phyloP scores from a whole-genome alignment of 2,888 invertebrate species.

The Drosophila hamatofila region DNA sequence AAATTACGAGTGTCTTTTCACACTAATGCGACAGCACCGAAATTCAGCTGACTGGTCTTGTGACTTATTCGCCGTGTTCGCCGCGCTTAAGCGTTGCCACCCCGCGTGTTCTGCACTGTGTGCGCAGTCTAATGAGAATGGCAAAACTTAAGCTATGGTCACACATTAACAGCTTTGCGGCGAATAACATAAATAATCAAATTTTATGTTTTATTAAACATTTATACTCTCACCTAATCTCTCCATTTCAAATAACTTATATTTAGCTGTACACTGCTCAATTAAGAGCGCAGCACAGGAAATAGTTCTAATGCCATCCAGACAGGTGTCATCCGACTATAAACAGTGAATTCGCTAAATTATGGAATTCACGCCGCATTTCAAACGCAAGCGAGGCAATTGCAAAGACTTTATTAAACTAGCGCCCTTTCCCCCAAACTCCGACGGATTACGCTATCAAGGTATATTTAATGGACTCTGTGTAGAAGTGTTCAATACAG shows the following conservation, averaged over 20 bases:
- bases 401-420: slow-evolving; percentile 7
- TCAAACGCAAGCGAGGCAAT: slow-evolving; percentile 55
- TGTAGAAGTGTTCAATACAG: slow-evolving; percentile 87
- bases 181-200: slow-evolving; percentile 23
- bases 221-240: too few relatives aligned
- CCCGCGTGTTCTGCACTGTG: background rate
- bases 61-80: slow-evolving; percentile 82
- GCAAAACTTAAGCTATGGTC: background rate
- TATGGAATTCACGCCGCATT: slow-evolving; percentile 66
- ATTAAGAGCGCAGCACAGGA: too few relatives aligned
- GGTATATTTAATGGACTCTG: slow-evolving; percentile 90
- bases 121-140: slow-evolving; percentile 36
- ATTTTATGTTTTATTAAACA: background rate
- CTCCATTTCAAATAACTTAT: too few relatives aligned
- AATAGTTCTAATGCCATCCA: background rate
- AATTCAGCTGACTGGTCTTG: slow-evolving; percentile 85
- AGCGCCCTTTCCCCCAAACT: slow-evolving; percentile 47
- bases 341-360: slow-evolving; percentile 3
- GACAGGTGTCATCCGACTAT: slow-evolving; percentile 23
- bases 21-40: slow-evolving; percentile 78
- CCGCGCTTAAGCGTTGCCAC: slow-evolving; percentile 43
- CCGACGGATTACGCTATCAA: slow-evolving; percentile 14
- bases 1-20: slow-evolving; percentile 70
- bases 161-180: slow-evolving; percentile 16
- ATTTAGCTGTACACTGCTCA: background rate